Conservation (phyloP, 2,113 vertebrate genomes). For the Nycticryphes semicollaris region DNA sequence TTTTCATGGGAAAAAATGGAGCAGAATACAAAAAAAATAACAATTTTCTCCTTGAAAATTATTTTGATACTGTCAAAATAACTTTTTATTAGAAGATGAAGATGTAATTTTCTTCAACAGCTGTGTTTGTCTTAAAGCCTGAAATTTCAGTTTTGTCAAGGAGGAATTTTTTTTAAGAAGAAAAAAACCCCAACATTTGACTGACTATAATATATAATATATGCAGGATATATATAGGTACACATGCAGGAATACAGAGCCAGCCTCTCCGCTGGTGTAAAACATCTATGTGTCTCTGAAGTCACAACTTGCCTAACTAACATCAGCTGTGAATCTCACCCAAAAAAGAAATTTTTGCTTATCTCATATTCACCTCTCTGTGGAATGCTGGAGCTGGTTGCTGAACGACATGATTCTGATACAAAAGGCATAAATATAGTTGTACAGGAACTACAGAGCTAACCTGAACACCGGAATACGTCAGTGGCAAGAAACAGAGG, state of each 20-base stretch:
- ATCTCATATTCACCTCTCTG: slow-evolving; percentile 7
- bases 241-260: slow-evolving; percentile 63
- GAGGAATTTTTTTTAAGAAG: background rate
- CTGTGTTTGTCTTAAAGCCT: slow-evolving; percentile 16
- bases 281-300: slow-evolving; percentile 34
- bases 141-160: slow-evolving; percentile 32
- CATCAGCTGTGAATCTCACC: slow-evolving; percentile 53
- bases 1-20: background rate
- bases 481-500: background rate
- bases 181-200: background rate
- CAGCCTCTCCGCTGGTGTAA: slow-evolving; percentile 26
- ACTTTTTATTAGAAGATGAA: slow-evolving; percentile 37
- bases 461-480: background rate
- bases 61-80: slow-evolving; percentile 16
- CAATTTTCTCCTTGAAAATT: background rate
- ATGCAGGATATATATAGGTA: slow-evolving; percentile 64
- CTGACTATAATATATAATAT: slow-evolving; percentile 55
- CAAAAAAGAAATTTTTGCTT: background rate
- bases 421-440: slow-evolving; percentile 7
- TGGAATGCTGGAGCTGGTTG: background rate
- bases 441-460: background rate
- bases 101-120: background rate
- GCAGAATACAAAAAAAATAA: background rate
- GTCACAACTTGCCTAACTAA: slow-evolving; percentile 41
- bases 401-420: background rate